phyloP scores from a whole-genome alignment of 2,113 vertebrate genomes.

The Pseudonaja textilis region DNA sequence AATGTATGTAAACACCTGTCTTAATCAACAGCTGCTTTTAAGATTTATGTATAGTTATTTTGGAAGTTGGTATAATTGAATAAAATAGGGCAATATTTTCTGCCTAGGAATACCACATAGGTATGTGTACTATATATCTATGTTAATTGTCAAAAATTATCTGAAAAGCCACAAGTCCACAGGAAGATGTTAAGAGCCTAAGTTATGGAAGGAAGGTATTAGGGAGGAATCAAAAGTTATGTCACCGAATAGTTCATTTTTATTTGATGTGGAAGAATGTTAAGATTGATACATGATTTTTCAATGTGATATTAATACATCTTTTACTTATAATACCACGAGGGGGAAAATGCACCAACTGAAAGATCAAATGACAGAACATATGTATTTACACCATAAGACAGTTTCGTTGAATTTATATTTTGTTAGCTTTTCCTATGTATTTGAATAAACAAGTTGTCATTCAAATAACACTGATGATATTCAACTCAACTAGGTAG shows the following conservation, averaged over 20 bases:
- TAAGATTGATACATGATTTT: background rate
- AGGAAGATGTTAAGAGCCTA: background rate
- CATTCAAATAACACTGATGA: background rate
- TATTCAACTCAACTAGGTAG: background rate
- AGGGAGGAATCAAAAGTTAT: background rate
- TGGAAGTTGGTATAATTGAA: rapidly evolving
- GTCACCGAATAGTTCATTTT: background rate
- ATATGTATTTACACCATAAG: background rate
- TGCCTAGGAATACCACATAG: background rate
- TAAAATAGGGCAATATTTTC: background rate
- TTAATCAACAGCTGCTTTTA: background rate
- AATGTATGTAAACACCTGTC: background rate
- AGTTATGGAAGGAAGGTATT: background rate
- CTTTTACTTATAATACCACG: background rate
- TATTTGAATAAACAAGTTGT: background rate
- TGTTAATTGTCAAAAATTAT: background rate
- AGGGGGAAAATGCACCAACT: background rate
- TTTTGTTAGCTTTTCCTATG: background rate
- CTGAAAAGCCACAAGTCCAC: background rate
- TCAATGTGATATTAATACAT: background rate
- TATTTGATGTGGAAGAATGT: background rate
- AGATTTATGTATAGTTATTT: background rate
- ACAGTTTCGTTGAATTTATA: background rate
- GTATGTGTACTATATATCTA: background rate
- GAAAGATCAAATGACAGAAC: background rate